Evolutionary conservation across 2,113 vertebrate genomes (phyloP).

Genomic region (Lophius piscatorius): DNA sequence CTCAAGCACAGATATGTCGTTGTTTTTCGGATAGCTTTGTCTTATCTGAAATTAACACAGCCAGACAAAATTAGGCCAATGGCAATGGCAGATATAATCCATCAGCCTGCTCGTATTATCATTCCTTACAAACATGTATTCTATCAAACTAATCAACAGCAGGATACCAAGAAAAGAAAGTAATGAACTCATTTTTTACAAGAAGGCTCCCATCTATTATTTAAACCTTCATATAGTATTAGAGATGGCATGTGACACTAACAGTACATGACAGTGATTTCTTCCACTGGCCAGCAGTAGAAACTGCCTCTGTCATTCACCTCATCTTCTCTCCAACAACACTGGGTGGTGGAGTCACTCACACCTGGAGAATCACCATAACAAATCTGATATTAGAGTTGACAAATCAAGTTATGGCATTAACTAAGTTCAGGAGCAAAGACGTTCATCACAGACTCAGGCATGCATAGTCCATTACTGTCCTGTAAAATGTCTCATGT

Average conservation of each 20-base stretch:
- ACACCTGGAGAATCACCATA: constrained; percentile 18
- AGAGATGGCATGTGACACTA: constrained; percentile 46
- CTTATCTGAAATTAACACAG: constrained; percentile 8
- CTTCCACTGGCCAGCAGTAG: constrained; percentile 3
- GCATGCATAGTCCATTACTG: background rate
- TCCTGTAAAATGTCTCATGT: background rate
- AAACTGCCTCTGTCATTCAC: constrained; percentile 20
- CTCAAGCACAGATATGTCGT: background rate
- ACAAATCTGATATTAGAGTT: constrained; percentile 4
- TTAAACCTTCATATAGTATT: constrained; percentile 34
- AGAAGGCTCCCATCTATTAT: constrained; percentile 36
- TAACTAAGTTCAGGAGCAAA: constrained; percentile 11
- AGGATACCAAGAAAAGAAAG: constrained; percentile 1
- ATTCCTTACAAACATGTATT: constrained; percentile 15
- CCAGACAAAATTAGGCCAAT: constrained; percentile 17
- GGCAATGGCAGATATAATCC: constrained; percentile 22
- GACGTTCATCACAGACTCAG: background rate
- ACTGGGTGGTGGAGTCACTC: background rate
- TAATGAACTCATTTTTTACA: constrained; percentile 17
- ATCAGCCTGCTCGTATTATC: constrained; percentile 19
- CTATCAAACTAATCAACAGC: constrained; percentile 29
- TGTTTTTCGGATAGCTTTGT: constrained; percentile 13
- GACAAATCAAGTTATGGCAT: constrained; percentile 24
- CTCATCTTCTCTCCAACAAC: constrained; percentile 4
- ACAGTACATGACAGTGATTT: constrained; percentile 44